Evolutionary conservation across 53 echinoderm and acorn worm genomes (phyloP), one percentile per base, ranked within the genome.

Genomic region (Actinopyga echinites): DNA sequence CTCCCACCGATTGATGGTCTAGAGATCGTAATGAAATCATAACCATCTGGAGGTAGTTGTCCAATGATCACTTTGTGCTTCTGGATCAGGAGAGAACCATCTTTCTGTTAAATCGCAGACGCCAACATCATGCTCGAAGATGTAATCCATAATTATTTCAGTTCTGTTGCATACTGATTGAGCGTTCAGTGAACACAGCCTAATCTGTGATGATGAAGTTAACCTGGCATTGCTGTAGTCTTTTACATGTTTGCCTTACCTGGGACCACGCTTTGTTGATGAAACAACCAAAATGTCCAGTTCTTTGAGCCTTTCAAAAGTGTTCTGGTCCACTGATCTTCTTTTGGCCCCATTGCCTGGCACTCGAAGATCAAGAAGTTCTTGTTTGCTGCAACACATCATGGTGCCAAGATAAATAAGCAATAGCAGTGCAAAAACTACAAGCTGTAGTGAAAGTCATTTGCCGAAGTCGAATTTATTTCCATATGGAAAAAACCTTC

Each of bases 11-110:
- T 24, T 40, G 40, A 40, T 40, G 40, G 40, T 40, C 40, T 40
- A 10, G 40, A 10, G 10, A 40, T 2, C 5, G 7, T 11, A 28
- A 59, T 59, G 28, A 59, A 59, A 28, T 42, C 23, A 23, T 69
- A 69, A 17, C 69, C 69, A 17, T 42, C 69, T 7, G 43, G 43
- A 38, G 37, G 19, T 35, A 69, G 69, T 4, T 40, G 35, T 2
- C 69, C 20, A 34, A 40, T 69, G 15, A 69, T 38, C 6, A 40
- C 40, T 40, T 40, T 40, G 36, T 69, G 43, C 69, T 35, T 33
- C 43, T 23, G 35, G 69, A 38, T 69, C 69, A 69, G 69, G 21
- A 35, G 69, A 69, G n/a, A 69, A 22, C 69, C 69, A 69, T 33
- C 37, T 69, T 12, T 40, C 69, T 37, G 69, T 69, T 20, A 69